Evolutionary conservation across 2,797 vertebrate genomes (phyloP), one percentile per base, ranked within the genome.

Genomic region (Halcyon leucocephala): DNA sequence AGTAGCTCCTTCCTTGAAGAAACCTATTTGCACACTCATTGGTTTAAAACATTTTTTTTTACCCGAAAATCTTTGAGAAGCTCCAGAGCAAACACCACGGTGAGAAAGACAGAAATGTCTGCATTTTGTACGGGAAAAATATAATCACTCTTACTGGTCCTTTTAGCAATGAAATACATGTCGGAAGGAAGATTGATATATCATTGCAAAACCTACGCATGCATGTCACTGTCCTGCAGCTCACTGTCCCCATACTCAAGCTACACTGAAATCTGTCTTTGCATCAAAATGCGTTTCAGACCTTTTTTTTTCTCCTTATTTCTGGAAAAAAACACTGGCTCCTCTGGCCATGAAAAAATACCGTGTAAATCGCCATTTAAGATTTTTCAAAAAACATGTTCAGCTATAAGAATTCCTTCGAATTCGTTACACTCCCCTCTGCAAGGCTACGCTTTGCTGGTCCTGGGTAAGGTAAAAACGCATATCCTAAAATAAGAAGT

Each of bases 391-490:
- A 65, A 60, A 70, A 55, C 69, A 29, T 4, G 82, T 26, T 79
- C 84, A 93, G 77, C 93, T 78, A 20, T 55, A 81, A 87, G 82
- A 95, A 97, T 97, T 94, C 95, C 85, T 82, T 28, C 26, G 42
- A 93, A 93, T 96, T 97, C 94, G 96, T 96, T 97, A 86, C 94
- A 92, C 87, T 73, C 48, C 51, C 1, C 41, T 3, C 9, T 7
- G 67, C 67, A 11, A 35, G 74, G 90, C 87, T 85, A 46, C 9
- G 80, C 80, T 64, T 78, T 49, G 74, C 86, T 31, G 55, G 70
- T 86, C 41, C 86, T 4, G 29, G 52, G 12, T 8, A 85, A 82
- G 92, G 89, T 85, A 82, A 71, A 95, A 88, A 89, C 20, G 82
- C 66, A 24, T 1, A 55, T 80, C 83, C 37, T 48, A 71, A 94